These are phyloP conservation scores for Globia sparganii DNA, from an alignment of 2,888 invertebrate genomes.

Conservation along the genomic window DNA sequence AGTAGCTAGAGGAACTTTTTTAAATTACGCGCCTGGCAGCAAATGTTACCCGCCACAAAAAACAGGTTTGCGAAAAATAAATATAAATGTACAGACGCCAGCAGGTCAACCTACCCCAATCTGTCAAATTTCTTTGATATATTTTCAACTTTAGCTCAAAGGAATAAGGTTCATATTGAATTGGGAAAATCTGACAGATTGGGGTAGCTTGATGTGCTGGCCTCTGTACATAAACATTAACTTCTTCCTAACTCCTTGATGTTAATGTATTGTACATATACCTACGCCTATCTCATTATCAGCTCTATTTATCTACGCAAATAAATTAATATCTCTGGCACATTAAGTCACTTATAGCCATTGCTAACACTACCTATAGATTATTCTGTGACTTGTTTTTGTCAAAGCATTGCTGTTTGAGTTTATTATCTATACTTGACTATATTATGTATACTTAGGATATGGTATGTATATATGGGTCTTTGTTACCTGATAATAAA, in stretches of 20 bases:
- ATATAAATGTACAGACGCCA: too few species aligned
- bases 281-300: background rate
- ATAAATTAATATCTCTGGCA: slow-evolving; percentile 10
- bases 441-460: too few species aligned
- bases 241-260: background rate
- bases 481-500: too few species aligned
- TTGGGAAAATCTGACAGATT: too few species aligned
- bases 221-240: background rate
- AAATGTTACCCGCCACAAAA: slow-evolving; percentile 12
- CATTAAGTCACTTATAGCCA: background rate
- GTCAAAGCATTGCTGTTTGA: slow-evolving; percentile 14
- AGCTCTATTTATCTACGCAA: background rate
- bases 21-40: slow-evolving; percentile 15
- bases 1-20: background rate
- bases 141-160: too few species aligned
- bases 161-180: too few species aligned
- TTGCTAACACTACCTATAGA: slow-evolving; percentile 10
- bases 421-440: slow-evolving; percentile 29
- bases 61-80: background rate
- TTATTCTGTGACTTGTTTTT: slow-evolving; percentile 23
- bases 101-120: too few species aligned
- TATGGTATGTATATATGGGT: too few species aligned
- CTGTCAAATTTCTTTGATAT: too few species aligned
- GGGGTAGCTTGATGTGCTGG: too few species aligned
- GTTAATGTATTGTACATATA: background rate